Evolutionary conservation across 2,797 vertebrate species (phyloP).

Genomic region (Sebastes cheni): DNA sequence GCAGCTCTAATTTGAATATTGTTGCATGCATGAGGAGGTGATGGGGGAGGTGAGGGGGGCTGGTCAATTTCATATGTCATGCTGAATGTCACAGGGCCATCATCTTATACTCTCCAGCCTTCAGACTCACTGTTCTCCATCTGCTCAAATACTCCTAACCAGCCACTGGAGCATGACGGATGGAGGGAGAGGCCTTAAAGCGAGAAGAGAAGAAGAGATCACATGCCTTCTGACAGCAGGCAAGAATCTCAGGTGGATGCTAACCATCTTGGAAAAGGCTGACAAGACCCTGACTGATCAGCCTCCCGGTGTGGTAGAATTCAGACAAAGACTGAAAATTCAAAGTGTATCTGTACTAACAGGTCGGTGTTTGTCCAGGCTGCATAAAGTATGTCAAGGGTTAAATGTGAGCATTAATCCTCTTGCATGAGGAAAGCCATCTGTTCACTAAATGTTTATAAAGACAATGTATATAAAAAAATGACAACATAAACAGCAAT

Average conservation of each 20-base stretch:
- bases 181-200: conserved; percentile 7
- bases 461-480: not conserved
- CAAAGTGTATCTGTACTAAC: not conserved
- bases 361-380: not conserved
- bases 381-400: not conserved
- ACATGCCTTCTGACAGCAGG: conserved; percentile 6
- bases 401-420: not conserved
- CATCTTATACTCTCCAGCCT: conserved; percentile 32
- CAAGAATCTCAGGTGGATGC: not conserved
- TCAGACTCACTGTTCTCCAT: conserved; percentile 44
- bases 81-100: conserved; percentile 46
- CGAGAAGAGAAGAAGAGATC: not conserved
- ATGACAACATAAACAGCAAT: not conserved
- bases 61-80: conserved; percentile 19
- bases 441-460: not conserved
- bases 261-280: conserved; percentile 5
- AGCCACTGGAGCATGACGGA: conserved; percentile 38
- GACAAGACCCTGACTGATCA: not conserved
- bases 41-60: not conserved
- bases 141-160: conserved; percentile 27
- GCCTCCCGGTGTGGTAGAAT: not conserved
- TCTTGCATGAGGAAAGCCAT: not conserved
- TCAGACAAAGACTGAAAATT: not conserved
- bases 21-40: not conserved
- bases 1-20: conserved; percentile 22